Conservation (phyloP, 2,113 vertebrate species). For the Atrichornis clamosus region DNA sequence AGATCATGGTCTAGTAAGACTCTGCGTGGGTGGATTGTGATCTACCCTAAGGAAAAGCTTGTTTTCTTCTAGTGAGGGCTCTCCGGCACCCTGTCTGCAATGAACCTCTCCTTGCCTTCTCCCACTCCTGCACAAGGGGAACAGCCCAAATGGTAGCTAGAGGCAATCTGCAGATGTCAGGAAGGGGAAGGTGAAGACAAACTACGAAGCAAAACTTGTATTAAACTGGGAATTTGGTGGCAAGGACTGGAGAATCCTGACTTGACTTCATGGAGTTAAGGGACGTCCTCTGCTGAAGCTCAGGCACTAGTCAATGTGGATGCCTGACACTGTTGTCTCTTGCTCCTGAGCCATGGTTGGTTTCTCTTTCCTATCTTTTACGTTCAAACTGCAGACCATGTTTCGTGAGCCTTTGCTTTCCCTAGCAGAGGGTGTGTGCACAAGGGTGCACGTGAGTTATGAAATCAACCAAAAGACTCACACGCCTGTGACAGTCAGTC, state of each 20-base stretch:
- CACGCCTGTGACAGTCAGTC: not conserved
- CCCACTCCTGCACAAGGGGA: fast-evolving
- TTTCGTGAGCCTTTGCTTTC: not conserved
- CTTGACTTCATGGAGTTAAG: not conserved
- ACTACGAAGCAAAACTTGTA: not conserved
- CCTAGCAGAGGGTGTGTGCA: not conserved
- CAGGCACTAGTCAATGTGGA: not conserved
- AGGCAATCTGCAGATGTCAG: not conserved
- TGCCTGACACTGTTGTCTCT: not conserved
- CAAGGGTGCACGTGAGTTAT: not conserved
- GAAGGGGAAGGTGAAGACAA: not conserved
- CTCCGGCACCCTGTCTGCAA: not conserved
- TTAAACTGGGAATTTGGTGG: not conserved
- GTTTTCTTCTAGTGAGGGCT: not conserved
- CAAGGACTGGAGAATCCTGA: not conserved
- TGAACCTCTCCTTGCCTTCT: not conserved
- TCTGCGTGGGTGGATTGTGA: not conserved
- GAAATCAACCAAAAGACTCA: not conserved
- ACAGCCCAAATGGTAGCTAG: not conserved
- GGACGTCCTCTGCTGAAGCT: not conserved
- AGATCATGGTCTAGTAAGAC: not conserved
- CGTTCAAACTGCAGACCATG: not conserved
- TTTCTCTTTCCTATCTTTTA: not conserved
- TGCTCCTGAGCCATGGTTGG: not conserved
- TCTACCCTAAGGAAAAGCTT: not conserved